These are phyloP conservation scores for Chunga burmeisteri DNA, from an alignment of 2,113 vertebrate species.

Conservation along the genomic window DNA sequence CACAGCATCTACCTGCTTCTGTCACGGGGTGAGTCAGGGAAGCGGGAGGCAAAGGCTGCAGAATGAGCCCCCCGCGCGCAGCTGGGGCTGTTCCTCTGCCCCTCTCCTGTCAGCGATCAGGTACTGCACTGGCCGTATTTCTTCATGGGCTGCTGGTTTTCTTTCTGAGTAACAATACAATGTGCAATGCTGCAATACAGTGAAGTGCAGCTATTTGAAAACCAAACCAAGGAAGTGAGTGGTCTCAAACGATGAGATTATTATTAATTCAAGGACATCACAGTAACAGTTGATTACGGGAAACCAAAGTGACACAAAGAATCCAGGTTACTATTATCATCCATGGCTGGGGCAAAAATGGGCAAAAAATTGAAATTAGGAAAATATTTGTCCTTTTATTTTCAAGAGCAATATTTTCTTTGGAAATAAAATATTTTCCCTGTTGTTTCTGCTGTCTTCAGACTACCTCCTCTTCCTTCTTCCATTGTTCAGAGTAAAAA, in stretches of 20 bases:
- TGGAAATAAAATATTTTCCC: not conserved
- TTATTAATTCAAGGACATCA: not conserved
- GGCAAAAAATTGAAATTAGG: not conserved
- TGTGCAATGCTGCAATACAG: not conserved
- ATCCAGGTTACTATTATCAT: not conserved
- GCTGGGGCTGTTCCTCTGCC: not conserved
- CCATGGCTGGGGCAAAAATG: not conserved
- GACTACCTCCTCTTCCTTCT: not conserved
- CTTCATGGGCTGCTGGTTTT: not conserved
- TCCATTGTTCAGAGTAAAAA: not conserved
- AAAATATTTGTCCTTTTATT: not conserved
- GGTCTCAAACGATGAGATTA: not conserved
- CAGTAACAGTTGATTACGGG: not conserved
- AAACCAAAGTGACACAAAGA: not conserved
- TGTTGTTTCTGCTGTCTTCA: not conserved
- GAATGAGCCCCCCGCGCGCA: accelerated
- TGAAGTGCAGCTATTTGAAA: not conserved
- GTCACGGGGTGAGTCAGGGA: too few relatives aligned
- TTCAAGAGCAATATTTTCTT: not conserved
- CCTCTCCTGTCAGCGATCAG: not conserved
- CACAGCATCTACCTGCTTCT: not conserved
- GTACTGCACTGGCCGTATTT: not conserved
- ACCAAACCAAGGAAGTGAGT: not conserved
- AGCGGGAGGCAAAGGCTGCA: not conserved
- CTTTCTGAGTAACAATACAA: not conserved